Conservation (phyloP, 1,140 invertebrate species). For the Macrocentrus cingulum region DNA sequence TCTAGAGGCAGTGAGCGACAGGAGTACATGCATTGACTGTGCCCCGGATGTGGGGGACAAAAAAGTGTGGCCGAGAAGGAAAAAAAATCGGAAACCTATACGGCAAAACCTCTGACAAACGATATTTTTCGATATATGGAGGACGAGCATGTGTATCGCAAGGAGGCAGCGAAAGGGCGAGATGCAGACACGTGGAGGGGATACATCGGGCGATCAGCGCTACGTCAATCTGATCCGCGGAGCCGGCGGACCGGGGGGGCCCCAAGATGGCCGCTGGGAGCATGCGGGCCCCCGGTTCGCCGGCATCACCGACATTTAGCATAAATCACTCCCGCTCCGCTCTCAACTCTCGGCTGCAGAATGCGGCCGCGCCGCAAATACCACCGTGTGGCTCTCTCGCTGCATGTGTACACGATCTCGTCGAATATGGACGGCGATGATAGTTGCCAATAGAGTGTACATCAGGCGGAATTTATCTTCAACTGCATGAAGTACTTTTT, state of each 20-base stretch:
- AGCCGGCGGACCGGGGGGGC: constrained; percentile 32
- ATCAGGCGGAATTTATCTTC: no score
- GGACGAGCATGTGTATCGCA: constrained; percentile 2
- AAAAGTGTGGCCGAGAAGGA: constrained; percentile 7
- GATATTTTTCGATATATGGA: constrained; percentile 4
- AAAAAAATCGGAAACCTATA: constrained; percentile 13
- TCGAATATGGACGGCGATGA: no score
- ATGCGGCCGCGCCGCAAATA: constrained; percentile 34
- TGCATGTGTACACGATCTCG: constrained; percentile 24
- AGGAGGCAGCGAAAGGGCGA: neutral
- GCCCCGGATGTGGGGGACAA: constrained; percentile 21
- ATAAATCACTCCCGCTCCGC: constrained; percentile 52
- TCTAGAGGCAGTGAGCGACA: constrained; percentile 42
- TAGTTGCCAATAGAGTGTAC: no score
- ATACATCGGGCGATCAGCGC: constrained; percentile 30
- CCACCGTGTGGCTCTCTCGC: neutral
- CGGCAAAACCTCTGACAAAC: constrained; percentile 3
- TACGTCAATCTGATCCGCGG: constrained; percentile 42
- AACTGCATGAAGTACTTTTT: no score
- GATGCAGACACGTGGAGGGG: constrained; percentile 28
- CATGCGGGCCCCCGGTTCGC: constrained; percentile 37
- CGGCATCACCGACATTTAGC: constrained; percentile 39
- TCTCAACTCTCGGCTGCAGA: constrained; percentile 31
- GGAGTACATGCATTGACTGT: constrained; percentile 38
- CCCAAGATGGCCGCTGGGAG: constrained; percentile 46